phyloP scores from a whole-genome alignment of 2,888 invertebrate genomes.

The Microplitis deprimator region DNA sequence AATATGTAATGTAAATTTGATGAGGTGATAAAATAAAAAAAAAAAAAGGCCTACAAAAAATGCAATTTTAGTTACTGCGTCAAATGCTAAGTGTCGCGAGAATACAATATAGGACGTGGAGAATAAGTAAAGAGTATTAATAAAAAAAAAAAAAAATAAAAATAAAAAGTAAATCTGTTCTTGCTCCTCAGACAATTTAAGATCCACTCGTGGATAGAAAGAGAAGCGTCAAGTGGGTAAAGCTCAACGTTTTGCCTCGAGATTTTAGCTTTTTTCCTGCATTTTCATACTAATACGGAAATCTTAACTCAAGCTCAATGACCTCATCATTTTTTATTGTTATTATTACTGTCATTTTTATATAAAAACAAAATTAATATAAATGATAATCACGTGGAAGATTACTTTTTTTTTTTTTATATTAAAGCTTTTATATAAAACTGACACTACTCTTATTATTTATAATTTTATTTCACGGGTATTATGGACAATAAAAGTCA shows the following conservation, averaged over 20 bases:
- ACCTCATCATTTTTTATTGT: constrained; percentile 9
- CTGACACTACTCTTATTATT: too few species aligned
- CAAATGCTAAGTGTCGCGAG: not conserved
- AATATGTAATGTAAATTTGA: not conserved
- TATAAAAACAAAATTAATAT: not conserved
- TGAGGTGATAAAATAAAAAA: not conserved
- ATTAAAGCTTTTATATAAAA: too few species aligned
- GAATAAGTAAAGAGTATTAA: not conserved
- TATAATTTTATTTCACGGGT: too few species aligned
- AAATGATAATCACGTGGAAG: too few species aligned
- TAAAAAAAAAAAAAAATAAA: not conserved
- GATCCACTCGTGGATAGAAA: constrained; percentile 27
- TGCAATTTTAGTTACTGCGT: not conserved
- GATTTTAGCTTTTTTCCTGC: constrained; percentile 23
- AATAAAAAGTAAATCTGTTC: constrained; percentile 1
- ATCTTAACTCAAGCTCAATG: constrained; percentile 21
- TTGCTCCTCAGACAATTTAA: constrained; percentile 16
- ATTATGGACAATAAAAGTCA: too few species aligned
- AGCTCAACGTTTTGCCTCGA: constrained; percentile 28
- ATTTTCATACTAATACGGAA: constrained; percentile 11
- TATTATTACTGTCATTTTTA: not conserved
- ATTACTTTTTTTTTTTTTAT: too few species aligned
- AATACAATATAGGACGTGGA: not conserved
- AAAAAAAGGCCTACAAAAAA: not conserved
- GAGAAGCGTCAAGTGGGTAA: constrained; percentile 13